Evolutionary conservation across 2,113 vertebrate species (phyloP).

Genomic region (Psophia crepitans): DNA sequence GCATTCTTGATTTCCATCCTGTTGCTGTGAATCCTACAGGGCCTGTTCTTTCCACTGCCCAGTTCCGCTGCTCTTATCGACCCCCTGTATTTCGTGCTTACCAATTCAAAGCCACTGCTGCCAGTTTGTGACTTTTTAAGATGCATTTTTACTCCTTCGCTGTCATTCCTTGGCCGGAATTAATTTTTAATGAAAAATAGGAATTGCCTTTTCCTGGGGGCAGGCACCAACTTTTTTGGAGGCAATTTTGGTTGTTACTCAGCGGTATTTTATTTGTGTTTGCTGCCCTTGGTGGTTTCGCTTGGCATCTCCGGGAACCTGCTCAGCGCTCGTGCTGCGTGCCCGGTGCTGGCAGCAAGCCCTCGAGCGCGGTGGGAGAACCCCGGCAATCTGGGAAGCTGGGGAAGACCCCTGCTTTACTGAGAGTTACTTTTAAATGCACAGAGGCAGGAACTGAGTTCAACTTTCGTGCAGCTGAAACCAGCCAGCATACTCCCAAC

Average conservation of each 20-base stretch:
- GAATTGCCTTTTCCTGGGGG: not conserved
- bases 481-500: not conserved
- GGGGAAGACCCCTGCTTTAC: not conserved
- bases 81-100: not conserved
- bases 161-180: not conserved
- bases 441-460: not conserved
- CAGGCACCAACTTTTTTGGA: not conserved
- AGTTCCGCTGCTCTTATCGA: not conserved
- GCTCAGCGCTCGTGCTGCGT: fast-evolving
- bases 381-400: not conserved
- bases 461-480: not conserved
- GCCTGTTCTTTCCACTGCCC: not conserved
- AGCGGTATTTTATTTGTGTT: not conserved
- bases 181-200: not conserved
- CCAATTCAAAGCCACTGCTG: not conserved
- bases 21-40: not conserved
- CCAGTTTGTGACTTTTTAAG: not conserved
- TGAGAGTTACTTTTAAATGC: not conserved
- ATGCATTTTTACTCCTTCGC: not conserved
- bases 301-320: not conserved
- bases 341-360: not conserved
- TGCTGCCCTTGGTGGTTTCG: not conserved
- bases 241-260: not conserved
- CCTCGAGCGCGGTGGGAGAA: fast-evolving
- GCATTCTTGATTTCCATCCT: not conserved